A percentile compares a stretch with the other conserved stretches of the same genome.
Conservation (phyloP, 2,113 vertebrate genomes). For the Semicossyphus pulcher region DNA sequence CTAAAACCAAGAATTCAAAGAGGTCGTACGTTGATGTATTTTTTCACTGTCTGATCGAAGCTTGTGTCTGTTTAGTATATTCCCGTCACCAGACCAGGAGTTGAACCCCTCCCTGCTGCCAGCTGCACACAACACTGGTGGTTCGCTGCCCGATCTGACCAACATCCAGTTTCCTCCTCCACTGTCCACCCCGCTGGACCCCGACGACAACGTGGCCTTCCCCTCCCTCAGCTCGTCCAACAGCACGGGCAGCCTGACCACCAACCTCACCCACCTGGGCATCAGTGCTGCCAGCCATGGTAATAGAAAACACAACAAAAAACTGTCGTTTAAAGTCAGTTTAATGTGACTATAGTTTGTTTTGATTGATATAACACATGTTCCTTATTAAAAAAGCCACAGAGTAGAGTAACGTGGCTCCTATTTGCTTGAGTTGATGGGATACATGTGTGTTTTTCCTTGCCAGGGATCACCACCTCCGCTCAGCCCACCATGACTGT, state of each 20-base stretch:
- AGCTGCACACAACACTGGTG: slow-evolving; percentile 92
- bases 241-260: slow-evolving; percentile 91
- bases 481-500: slow-evolving; percentile 81
- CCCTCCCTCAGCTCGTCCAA: slow-evolving; percentile 88
- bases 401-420: background rate
- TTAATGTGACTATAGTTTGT: background rate
- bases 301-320: slow-evolving; percentile 70
- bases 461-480: slow-evolving; percentile 85
- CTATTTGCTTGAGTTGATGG: background rate
- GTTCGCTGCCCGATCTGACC: slow-evolving; percentile 95
- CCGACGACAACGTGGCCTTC: slow-evolving; percentile 91
- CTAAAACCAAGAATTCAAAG: no score
- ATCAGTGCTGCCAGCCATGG: slow-evolving; percentile 89
- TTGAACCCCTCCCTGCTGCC: slow-evolving; percentile 89
- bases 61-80: slow-evolving; percentile 85
- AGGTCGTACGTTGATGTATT: no score
- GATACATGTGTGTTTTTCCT: background rate
- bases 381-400: background rate
- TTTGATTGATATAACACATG: background rate
- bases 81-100: slow-evolving; percentile 95
- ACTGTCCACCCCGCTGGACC: slow-evolving; percentile 93
- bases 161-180: slow-evolving; percentile 99
- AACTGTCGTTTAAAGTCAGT: background rate
- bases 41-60: no score
- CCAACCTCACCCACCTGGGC: slow-evolving; percentile 94